Evolutionary conservation across 2,888 invertebrate genomes (phyloP), one percentile per base, ranked within the genome.

Genomic region (Crematogaster levior): DNA sequence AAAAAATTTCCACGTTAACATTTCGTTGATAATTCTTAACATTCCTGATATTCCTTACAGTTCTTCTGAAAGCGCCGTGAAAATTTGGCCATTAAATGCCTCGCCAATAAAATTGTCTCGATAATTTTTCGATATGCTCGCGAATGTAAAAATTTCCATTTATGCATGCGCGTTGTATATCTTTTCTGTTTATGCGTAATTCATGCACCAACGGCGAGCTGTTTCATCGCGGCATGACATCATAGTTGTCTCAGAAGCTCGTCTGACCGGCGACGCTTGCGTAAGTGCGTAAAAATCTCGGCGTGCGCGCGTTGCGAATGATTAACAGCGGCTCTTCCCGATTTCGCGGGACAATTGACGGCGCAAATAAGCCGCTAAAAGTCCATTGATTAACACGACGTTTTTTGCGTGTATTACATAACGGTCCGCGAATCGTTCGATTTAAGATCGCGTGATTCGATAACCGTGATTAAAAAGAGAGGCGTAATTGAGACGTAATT

Each of bases 251-350:
- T 84, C 81, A 65, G 77, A 90, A 83, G 85, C 88, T 83, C 70
- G 90, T 48, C 65, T 70, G 77, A 87, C 85, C 84, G 80, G 83
- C 81, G 75, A 85, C 66, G 80, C 88, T 90, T 90, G 84, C 89
- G 89, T 89, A 90, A 90, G 81, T 84, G 84, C 56, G 72, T 85
- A 86, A 88, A 89, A 85, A 88, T 85, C 84, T 56, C 60, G 58
- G 21, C 56, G 79, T 56, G 30, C 43, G 27, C 34, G 56, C n/a
- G 37, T 65, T 34, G 46, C 10, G 3, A 4, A 60, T 56, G 27
- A 74, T 43, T 18, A 63, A 15, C 24, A 10, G 7, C 18, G 48
- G 21, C 24, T 75, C 27, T 40, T 53, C 24, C 40, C 12, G 53
- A 75, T 27, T 66, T 75, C 15, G 58, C 37, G 1, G 27, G 7